phyloP scores from a whole-genome alignment of 2,797 vertebrate genomes.

The Anguilla obscura region DNA sequence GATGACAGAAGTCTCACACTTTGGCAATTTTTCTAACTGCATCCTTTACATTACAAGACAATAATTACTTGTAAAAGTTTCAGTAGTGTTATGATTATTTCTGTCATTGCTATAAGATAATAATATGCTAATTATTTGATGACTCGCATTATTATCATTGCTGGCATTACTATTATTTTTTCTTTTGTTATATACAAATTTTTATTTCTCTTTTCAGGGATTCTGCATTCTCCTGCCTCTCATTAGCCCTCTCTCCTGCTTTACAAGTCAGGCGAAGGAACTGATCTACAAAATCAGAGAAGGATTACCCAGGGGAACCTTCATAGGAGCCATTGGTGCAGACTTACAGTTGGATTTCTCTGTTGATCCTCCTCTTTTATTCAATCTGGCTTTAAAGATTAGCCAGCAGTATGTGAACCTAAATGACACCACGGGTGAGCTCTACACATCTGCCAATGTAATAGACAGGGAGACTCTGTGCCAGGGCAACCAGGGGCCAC shows the following conservation, averaged over 20 bases:
- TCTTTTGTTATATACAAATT: not conserved
- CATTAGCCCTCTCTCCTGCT: conserved; percentile 84
- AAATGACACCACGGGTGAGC: conserved; percentile 85
- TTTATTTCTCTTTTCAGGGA: conserved; percentile 66
- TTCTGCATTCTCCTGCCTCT: conserved; percentile 81
- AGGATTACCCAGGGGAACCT: conserved; percentile 86
- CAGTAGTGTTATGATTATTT: not conserved
- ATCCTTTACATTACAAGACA: not conserved
- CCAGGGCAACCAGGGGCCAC: conserved; percentile 66
- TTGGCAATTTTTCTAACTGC: not conserved
- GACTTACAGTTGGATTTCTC: conserved; percentile 82
- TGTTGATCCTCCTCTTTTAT: conserved; percentile 78
- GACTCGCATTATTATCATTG: not conserved
- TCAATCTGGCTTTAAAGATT: conserved; percentile 83
- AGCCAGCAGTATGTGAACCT: conserved; percentile 86
- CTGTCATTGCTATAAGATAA: not conserved
- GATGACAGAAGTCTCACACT: not conserved
- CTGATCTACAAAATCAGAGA: conserved; percentile 96
- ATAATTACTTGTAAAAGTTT: not conserved
- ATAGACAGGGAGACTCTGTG: conserved; percentile 93
- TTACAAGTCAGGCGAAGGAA: conserved; percentile 88
- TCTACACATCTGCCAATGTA: conserved; percentile 83
- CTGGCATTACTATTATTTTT: not conserved
- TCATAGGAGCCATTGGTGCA: conserved; percentile 86
- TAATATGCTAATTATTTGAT: not conserved